These are phyloP conservation scores for Ptychodera flava DNA, from an alignment of 35 echinoderm and acorn worm genomes.

Conservation along the genomic window DNA sequence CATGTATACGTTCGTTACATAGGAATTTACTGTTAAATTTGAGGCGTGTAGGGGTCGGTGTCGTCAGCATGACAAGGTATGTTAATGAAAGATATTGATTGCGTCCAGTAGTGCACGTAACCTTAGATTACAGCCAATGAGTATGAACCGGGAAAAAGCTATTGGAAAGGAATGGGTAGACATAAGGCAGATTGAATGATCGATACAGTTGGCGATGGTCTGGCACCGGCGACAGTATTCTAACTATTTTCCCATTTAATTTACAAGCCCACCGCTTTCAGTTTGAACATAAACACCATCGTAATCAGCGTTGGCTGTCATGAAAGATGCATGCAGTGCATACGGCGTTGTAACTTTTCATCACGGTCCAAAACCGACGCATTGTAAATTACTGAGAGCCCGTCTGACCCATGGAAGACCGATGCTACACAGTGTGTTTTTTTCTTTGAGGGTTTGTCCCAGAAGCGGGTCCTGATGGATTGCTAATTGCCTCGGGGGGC, in stretches of 20 bases:
- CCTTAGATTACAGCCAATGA: not conserved
- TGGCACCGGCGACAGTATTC: not conserved
- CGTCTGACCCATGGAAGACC: too few species aligned
- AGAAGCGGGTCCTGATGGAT: too few species aligned
- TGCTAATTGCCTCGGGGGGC: too few species aligned
- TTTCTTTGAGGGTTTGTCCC: too few species aligned
- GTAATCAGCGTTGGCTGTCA: not conserved
- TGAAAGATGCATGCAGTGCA: not conserved
- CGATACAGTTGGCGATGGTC: not conserved
- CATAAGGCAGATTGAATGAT: not conserved
- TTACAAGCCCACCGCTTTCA: not conserved
- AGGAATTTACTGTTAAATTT: too few species aligned
- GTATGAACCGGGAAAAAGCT: not conserved
- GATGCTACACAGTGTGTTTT: too few species aligned
- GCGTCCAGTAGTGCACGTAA: not conserved
- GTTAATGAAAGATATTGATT: not conserved
- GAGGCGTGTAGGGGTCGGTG: too few species aligned
- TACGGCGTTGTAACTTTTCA: not conserved
- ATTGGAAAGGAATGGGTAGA: not conserved
- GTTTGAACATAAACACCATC: not conserved
- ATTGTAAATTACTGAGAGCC: too few species aligned
- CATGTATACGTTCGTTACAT: too few species aligned
- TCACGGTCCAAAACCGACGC: too few species aligned
- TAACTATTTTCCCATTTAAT: not conserved
- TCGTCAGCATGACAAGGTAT: not conserved